These are phyloP conservation scores for Ylistrum balloti DNA, from an alignment of 1,140 invertebrate genomes.

Conservation along the genomic window DNA sequence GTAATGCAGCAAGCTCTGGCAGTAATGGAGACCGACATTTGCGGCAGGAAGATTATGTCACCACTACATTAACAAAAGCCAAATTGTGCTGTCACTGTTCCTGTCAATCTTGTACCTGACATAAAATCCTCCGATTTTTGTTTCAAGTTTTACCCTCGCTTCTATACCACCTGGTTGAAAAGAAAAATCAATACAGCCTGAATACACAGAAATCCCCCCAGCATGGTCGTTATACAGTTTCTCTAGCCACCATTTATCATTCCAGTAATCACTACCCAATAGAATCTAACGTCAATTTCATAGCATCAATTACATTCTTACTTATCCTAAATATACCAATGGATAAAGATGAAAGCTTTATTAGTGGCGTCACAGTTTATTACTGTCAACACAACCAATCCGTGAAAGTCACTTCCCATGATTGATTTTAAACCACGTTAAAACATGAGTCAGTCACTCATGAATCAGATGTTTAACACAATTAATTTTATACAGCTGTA, in stretches of 20 bases:
- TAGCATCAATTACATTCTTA: background rate
- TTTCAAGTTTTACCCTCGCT: background rate
- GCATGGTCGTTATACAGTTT: background rate
- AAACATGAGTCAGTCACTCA: background rate
- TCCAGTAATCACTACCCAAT: background rate
- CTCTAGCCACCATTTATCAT: background rate
- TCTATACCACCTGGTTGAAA: conserved; percentile 1
- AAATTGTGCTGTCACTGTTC: background rate
- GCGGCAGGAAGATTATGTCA: background rate
- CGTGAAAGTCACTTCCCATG: background rate
- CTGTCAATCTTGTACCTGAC: background rate
- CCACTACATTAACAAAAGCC: background rate
- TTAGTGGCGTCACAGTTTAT: background rate
- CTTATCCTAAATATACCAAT: background rate
- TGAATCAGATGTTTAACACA: background rate
- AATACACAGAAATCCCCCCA: background rate
- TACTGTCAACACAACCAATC: background rate
- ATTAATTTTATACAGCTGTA: no score
- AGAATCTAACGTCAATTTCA: background rate
- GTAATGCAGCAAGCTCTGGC: background rate
- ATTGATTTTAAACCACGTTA: background rate
- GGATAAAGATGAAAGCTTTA: background rate
- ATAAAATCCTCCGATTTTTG: background rate
- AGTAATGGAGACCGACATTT: background rate
- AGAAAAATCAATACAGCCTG: conserved; percentile 34